A percentile compares a stretch with the other conserved stretches of the same genome.
phyloP scores from a whole-genome alignment of 2,113 vertebrate genomes.

The Romanogobio albipinnatus region DNA sequence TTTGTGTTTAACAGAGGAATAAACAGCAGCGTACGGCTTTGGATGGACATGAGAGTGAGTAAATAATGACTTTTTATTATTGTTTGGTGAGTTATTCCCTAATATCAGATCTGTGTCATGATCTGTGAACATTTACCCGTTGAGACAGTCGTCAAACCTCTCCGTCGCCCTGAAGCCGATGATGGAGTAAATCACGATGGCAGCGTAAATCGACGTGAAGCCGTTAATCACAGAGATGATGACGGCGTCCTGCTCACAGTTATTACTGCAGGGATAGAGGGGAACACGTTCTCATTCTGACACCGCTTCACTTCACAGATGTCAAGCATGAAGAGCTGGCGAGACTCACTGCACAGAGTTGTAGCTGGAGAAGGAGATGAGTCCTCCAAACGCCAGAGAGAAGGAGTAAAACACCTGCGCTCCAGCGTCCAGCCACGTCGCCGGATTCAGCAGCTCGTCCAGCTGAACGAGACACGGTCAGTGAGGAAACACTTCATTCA shows the following conservation, averaged over 20 bases:
- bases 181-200: constrained; percentile 94
- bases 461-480: constrained; percentile 71
- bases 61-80: neutral
- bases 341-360: constrained; percentile 93
- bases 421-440: constrained; percentile 93
- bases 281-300: neutral
- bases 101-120: neutral
- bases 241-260: constrained; percentile 90
- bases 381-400: constrained; percentile 93
- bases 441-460: constrained; percentile 84
- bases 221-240: constrained; percentile 93
- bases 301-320: no score
- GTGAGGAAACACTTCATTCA: neutral
- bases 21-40: no score
- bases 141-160: constrained; percentile 84
- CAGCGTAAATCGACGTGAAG: constrained; percentile 89
- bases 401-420: constrained; percentile 97
- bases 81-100: neutral
- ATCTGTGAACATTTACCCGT: constrained; percentile 60
- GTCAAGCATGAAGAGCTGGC: neutral
- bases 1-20: no score
- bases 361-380: constrained; percentile 98
- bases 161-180: constrained; percentile 94
- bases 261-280: constrained; percentile 79
- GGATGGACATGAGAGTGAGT: no score